phyloP scores from a whole-genome alignment of 2,888 invertebrate genomes.

The Adineta ricciae region DNA sequence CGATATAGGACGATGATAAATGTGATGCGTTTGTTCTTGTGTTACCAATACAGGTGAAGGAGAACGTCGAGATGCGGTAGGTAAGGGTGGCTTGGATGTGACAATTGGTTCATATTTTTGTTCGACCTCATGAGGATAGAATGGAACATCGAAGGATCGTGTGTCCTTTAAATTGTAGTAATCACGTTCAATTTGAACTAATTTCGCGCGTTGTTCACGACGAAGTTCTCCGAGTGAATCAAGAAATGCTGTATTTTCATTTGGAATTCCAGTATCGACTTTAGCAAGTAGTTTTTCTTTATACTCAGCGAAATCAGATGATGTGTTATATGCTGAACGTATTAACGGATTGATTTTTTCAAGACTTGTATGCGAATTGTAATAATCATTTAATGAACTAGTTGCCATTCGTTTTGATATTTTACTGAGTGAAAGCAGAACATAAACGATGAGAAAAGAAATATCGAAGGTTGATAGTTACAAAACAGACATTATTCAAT shows the following conservation, averaged over 20 bases:
- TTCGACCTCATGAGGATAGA: neutral
- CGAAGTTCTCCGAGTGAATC: neutral
- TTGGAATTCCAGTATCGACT: neutral
- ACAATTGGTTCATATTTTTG: neutral
- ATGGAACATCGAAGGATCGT: neutral
- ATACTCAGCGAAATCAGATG: slow-evolving; percentile 4
- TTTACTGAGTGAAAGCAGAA: neutral
- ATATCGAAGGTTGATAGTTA: neutral
- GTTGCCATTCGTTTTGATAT: neutral
- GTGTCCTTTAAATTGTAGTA: neutral
- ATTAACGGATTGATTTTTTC: slow-evolving; percentile 19
- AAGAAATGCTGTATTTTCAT: neutral
- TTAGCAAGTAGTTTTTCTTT: neutral
- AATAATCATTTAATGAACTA: neutral
- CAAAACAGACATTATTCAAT: neutral
- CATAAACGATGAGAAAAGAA: neutral
- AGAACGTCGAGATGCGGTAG: neutral
- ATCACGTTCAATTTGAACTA: neutral
- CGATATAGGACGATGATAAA: neutral
- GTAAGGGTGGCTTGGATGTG: neutral
- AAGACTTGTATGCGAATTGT: neutral
- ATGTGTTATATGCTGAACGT: slow-evolving; percentile 1
- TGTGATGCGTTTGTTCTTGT: neutral
- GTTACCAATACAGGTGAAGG: neutral
- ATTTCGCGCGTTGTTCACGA: neutral